A percentile compares a stretch with the other conserved stretches of the same genome.
Conservation (phyloP, 2,888 invertebrate species). For the Ommatoiulus sabulosus region DNA sequence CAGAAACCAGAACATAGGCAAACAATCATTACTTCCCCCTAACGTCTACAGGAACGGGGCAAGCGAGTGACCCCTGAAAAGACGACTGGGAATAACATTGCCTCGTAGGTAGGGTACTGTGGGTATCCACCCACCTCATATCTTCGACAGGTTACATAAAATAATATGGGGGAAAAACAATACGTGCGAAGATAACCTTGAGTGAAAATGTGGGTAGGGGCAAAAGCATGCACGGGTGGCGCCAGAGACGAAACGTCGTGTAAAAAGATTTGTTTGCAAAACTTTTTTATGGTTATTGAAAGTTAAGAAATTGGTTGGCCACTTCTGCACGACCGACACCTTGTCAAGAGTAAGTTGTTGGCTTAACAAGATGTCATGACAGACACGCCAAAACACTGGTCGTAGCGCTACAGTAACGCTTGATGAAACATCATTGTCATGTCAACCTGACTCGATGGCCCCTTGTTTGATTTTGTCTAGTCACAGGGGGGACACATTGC, state of each 20-base stretch:
- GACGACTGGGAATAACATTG: neutral
- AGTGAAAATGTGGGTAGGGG: neutral
- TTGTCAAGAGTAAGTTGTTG: neutral
- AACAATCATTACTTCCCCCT: slow-evolving; percentile 5
- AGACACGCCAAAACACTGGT: neutral
- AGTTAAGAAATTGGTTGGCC: neutral
- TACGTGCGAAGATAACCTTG: neutral
- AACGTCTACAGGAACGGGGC: neutral
- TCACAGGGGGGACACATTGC: neutral
- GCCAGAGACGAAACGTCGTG: neutral
- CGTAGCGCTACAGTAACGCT: neutral
- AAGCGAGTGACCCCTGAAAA: neutral
- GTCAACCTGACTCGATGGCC: neutral
- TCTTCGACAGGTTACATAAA: neutral
- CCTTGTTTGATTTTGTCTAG: slow-evolving; percentile 23
- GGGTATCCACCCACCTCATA: neutral
- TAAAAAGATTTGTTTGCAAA: slow-evolving; percentile 25
- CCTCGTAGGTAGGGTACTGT: neutral
- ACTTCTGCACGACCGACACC: neutral
- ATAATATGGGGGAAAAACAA: neutral
- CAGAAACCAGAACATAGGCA: neutral
- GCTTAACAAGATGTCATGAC: slow-evolving; percentile 35
- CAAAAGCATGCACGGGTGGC: neutral
- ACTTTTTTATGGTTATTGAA: neutral
- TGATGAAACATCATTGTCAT: neutral